Evolutionary conservation across 64 coral and sea anemone genomes (phyloP), one percentile per base, ranked within the genome.

Genomic region (Catalaphyllia jardinei): DNA sequence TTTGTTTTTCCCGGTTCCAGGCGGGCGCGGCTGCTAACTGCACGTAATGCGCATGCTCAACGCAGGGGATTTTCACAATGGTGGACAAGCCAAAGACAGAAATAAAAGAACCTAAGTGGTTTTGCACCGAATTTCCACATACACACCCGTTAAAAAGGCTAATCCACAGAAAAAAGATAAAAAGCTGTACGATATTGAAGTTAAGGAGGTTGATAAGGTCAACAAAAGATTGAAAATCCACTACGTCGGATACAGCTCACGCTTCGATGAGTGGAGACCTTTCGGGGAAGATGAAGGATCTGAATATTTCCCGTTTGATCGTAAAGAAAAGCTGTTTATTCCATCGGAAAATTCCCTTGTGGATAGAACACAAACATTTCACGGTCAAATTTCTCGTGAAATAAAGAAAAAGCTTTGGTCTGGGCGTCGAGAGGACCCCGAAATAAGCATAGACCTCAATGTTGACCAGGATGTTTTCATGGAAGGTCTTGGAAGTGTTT

Each of bases 151-250:
- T 77, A 61, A 88, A 65, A 88, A 88, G 46, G 29, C 14, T 11
- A 59, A 64, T 62, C 14, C 72, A 60, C 51, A 10, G 29, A 22
- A 75, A 75, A 83, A 91, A 1, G 46, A 73, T 61, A 87, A 1
- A 57, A 92, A 92, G n/a, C 51, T 93, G 27, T 88, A 83, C 83
- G 92, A 93, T 88, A 80, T 93, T 65, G 79, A 93, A 76, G 64
- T 93, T 10, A 39, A 22, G 50, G 87, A 94, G 49, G 80, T 94
- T 31, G 92, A 89, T 39, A 31, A 71, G 65, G 60, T 13, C 12
- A 84, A 46, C 42, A 46, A 46, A 8, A 46, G 42, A 46, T 46
- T 46, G 42, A 46, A 46, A 46, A 46, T 46, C 7, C 92, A 89
- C 78, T 89, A 76, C 38, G 76, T 78, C 29, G 92, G 87, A 9